Base-by-base conservation (phyloP, 2,113 vertebrate species). In the Albula goreensis region DNA sequence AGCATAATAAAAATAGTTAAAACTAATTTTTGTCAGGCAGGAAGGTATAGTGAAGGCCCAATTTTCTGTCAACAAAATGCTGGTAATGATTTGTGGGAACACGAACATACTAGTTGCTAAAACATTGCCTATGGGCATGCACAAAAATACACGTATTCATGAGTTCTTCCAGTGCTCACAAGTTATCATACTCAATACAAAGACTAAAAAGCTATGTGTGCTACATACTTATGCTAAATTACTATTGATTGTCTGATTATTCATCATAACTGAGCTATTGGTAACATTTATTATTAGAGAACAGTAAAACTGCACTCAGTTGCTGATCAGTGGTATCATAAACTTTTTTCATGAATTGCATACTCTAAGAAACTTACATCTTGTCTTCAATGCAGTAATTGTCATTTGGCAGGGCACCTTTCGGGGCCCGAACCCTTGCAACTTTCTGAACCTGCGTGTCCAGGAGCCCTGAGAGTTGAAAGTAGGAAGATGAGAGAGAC, bases 301-400 rank as follows among this genome's bases (percentile, higher is more conserved):
- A 41, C 31, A 41, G 31, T 41, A 41, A 41, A 41, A 41, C 31
- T 41, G 31, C 31, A 41, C 31, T 41, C 31, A 41, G 31, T 41
- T 41, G 31, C 31, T 41, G 31, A 41, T 41, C 12, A 56, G 2
- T 7, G 53, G 6, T 56, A 56, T 56, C 53, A 56, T 56, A 56
- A 56, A 56, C 53, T 9, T 56, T 56, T 56, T 56, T 31, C 19
- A 74, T 31, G 31, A 66, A 4, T 3, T 15, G 60, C 48, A 13
- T 15, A 51, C 10, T 25, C n/a, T 5, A 25, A 50, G 19, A 86
- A 41, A 88, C 88, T 94, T 85, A 96, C 96, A 97, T 98, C 93
- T 98, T 98, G 91, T 98, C 97, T 89, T 98, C 97, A 0, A 98
- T 98, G 93, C 96, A 97, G 60, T 98, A 98, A 84, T 97, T 95